Conservation (phyloP, 2,113 vertebrate genomes). For the Pleuronectes platessa region DNA sequence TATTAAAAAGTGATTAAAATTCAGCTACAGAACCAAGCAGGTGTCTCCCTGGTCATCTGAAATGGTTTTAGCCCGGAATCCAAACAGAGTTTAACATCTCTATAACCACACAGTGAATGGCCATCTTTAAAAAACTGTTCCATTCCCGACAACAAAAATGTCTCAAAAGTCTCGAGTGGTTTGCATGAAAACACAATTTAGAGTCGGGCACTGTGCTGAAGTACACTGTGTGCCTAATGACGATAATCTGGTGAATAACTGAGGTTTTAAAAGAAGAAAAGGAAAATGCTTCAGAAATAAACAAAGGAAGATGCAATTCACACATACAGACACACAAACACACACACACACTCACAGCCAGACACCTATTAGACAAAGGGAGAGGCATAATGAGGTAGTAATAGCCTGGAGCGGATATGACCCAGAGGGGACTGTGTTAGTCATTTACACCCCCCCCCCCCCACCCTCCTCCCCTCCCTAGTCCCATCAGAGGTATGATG, state of each 20-base stretch:
- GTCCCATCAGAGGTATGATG: conserved; percentile 45
- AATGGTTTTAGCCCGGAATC: too few relatives aligned
- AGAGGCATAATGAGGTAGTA: conserved; percentile 35
- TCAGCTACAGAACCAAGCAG: too few relatives aligned
- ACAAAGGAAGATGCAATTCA: background rate
- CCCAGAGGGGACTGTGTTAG: conserved; percentile 35
- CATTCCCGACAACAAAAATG: background rate
- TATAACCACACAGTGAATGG: too few relatives aligned
- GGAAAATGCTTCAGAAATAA: background rate
- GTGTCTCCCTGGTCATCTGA: too few relatives aligned
- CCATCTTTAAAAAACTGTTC: too few relatives aligned
- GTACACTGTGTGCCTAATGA: background rate
- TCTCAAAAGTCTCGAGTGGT: background rate
- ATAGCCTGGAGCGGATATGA: conserved; percentile 39
- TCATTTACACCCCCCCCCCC: conserved; percentile 38
- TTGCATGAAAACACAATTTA: background rate
- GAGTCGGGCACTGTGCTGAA: background rate
- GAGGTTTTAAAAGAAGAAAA: background rate
- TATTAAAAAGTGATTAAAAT: too few relatives aligned
- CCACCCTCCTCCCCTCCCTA: background rate
- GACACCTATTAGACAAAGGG: conserved; percentile 26
- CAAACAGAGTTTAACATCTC: too few relatives aligned
- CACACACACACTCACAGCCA: background rate
- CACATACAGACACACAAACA: background rate
- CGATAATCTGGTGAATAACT: background rate